Evolutionary conservation across 1,140 invertebrate genomes (phyloP).

Genomic region (Nephotettix cincticeps): DNA sequence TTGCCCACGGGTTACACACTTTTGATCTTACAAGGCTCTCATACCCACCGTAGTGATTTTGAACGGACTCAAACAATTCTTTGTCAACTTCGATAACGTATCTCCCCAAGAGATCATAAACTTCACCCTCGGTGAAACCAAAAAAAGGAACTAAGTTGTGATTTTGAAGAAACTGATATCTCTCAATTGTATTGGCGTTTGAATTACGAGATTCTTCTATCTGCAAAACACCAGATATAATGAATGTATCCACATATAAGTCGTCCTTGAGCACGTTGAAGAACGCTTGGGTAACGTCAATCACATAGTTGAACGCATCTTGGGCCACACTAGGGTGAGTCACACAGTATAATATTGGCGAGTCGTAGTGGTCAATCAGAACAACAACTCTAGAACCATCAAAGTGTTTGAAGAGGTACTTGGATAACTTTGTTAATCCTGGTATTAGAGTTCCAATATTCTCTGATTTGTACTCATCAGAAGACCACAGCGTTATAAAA

Average conservation of each 20-base stretch:
- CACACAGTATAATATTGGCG: neutral
- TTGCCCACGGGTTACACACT: neutral
- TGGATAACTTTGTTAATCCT: neutral
- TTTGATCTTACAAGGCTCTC: neutral
- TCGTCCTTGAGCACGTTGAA: neutral
- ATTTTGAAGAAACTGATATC: neutral
- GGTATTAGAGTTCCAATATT: constrained; percentile 1
- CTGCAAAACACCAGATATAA: neutral
- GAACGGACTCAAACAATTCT: neutral
- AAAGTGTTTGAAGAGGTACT: neutral
- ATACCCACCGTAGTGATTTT: neutral
- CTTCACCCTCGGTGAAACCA: neutral
- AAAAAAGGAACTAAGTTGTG: neutral
- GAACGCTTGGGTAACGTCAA: neutral
- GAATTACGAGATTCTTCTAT: neutral
- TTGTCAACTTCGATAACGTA: neutral
- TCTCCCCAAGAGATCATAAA: neutral
- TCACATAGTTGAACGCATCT: neutral
- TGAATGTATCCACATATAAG: constrained; percentile 3
- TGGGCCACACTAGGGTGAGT: neutral
- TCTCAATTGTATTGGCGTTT: neutral
- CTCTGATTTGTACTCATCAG: neutral
- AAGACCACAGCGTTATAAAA: neutral
- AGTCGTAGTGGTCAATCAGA: neutral
- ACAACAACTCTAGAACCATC: neutral